Conservation (phyloP, 2,113 vertebrate species). For the Tautogolabrus adspersus region DNA sequence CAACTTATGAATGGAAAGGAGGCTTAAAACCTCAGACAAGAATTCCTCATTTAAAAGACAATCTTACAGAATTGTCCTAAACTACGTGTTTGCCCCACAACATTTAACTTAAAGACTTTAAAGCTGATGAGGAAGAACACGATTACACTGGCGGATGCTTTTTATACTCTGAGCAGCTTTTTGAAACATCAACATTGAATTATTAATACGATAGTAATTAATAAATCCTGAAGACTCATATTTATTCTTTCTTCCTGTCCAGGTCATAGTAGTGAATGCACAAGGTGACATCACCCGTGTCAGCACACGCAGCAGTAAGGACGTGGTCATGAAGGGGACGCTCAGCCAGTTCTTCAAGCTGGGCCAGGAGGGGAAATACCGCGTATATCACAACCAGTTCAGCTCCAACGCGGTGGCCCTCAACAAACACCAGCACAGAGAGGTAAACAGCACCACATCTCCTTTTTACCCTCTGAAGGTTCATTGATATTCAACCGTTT, state of each 20-base stretch:
- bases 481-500: no score
- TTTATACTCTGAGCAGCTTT: not conserved
- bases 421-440: constrained; percentile 99
- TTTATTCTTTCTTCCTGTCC: not conserved
- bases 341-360: constrained; percentile 91
- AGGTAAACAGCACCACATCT: constrained; percentile 66
- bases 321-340: constrained; percentile 91
- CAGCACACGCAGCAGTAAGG: constrained; percentile 86
- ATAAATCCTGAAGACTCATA: not conserved
- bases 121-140: not conserved
- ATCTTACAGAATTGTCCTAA: not conserved
- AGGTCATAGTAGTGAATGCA: constrained; percentile 92
- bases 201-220: not conserved
- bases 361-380: constrained; percentile 97
- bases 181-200: not conserved
- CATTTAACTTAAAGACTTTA: not conserved
- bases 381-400: constrained; percentile 98
- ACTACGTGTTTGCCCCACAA: not conserved
- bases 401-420: constrained; percentile 93
- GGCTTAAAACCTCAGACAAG: not conserved
- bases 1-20: no score
- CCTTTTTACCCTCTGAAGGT: no score
- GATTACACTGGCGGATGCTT: not conserved
- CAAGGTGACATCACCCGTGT: constrained; percentile 92
- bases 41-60: not conserved